Conservation (phyloP, 2,113 vertebrate species). For the Anguilla rostrata region DNA sequence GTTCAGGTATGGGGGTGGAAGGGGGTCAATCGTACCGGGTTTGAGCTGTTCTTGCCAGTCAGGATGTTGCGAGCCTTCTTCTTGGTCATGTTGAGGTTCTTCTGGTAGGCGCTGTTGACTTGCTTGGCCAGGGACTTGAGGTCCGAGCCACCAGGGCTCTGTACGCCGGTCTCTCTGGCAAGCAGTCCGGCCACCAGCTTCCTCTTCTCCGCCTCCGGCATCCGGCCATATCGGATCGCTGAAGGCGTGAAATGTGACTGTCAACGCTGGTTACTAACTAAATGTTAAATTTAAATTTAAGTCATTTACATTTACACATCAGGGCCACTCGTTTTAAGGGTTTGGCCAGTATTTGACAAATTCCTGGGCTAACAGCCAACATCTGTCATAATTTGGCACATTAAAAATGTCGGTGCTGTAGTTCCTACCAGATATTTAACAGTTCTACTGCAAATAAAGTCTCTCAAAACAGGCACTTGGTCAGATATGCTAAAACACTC, state of each 20-base stretch:
- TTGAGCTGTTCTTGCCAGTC: slow-evolving; percentile 89
- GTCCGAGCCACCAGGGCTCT: slow-evolving; percentile 83
- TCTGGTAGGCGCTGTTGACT: slow-evolving; percentile 92
- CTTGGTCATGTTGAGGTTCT: slow-evolving; percentile 98
- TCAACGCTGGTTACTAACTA: not conserved
- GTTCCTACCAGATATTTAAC: too few species aligned
- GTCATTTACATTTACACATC: not conserved
- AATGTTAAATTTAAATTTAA: not conserved
- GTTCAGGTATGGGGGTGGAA: too few species aligned
- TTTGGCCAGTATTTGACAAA: not conserved
- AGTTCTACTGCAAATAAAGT: too few species aligned
- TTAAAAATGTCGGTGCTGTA: too few species aligned
- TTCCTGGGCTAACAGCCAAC: not conserved
- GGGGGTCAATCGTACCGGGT: slow-evolving; percentile 69
- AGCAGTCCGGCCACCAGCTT: slow-evolving; percentile 89
- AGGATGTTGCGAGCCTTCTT: slow-evolving; percentile 93
- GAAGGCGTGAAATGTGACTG: slow-evolving; percentile 25
- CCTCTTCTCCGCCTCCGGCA: slow-evolving; percentile 95
- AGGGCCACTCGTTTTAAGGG: not conserved
- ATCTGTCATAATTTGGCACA: not conserved
- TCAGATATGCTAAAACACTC: too few species aligned
- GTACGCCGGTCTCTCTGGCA: slow-evolving; percentile 69
- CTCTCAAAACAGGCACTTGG: too few species aligned
- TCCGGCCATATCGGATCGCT: slow-evolving; percentile 96
- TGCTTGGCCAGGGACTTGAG: slow-evolving; percentile 90